Percentiles rank a stretch among this genome's conserved stretches.
Conservation (phyloP, 2,888 invertebrate species). For the Abrostola tripartita region DNA sequence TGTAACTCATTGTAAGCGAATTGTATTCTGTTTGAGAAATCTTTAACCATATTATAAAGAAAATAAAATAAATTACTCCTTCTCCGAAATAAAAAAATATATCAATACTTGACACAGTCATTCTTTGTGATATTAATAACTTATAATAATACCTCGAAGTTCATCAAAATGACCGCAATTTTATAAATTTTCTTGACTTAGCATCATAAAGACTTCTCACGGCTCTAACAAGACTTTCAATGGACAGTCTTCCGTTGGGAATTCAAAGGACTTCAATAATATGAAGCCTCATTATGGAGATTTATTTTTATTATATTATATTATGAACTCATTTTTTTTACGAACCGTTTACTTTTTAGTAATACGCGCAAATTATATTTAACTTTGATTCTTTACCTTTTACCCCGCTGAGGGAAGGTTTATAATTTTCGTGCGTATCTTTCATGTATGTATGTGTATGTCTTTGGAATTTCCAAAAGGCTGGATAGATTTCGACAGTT, state of each 20-base stretch:
- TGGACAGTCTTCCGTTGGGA: slow-evolving; percentile 16
- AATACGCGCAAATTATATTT: background rate
- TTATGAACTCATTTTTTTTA: background rate
- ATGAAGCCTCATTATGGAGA: slow-evolving; percentile 10
- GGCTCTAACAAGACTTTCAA: slow-evolving; percentile 38
- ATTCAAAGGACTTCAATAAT: slow-evolving; percentile 35
- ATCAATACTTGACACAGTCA: slow-evolving; percentile 13
- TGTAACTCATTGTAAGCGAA: too few species aligned
- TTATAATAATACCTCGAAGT: slow-evolving; percentile 35
- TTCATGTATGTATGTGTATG: too few species aligned
- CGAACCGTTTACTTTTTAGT: background rate
- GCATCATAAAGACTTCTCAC: slow-evolving; percentile 43
- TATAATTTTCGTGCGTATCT: too few species aligned
- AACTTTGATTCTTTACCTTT: too few species aligned
- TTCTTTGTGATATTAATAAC: slow-evolving; percentile 14
- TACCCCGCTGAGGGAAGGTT: too few species aligned
- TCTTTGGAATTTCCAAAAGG: too few species aligned
- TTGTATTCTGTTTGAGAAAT: too few species aligned
- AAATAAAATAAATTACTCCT: too few species aligned
- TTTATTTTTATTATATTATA: slow-evolving; percentile 29
- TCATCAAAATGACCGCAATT: slow-evolving; percentile 36
- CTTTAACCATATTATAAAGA: too few species aligned
- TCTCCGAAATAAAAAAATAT: too few species aligned
- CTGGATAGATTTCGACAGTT: too few species aligned
- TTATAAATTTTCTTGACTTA: slow-evolving; percentile 33